Percentiles rank a stretch among this genome's conserved stretches.
Evolutionary conservation across 1,140 invertebrate genomes (phyloP).

Genomic region (Calycopis cecrops): DNA sequence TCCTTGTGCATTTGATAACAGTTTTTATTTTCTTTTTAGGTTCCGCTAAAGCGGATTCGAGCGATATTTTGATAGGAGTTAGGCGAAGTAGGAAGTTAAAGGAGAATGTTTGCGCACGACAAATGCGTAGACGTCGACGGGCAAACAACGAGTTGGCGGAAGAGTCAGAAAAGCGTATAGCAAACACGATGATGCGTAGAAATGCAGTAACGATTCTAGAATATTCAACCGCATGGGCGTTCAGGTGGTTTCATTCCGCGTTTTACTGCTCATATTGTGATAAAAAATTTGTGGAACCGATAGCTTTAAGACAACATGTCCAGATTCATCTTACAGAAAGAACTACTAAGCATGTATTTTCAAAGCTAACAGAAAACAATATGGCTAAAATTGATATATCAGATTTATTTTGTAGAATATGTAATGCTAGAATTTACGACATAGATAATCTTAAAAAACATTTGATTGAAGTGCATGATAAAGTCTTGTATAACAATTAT

Average conservation of each 20-base stretch:
- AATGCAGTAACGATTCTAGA: constrained; percentile 58
- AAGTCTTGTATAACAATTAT: constrained; percentile 35
- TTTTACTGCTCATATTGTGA: constrained; percentile 65
- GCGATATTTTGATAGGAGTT: constrained; percentile 32
- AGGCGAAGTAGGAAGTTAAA: constrained; percentile 56
- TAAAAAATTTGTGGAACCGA: constrained; percentile 42
- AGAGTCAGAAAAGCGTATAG: constrained; percentile 54
- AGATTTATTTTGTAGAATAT: constrained; percentile 53
- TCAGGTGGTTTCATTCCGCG: constrained; percentile 53
- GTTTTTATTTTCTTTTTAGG: constrained; percentile 58
- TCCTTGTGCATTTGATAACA: background rate
- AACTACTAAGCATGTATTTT: constrained; percentile 52
- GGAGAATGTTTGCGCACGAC: constrained; percentile 53
- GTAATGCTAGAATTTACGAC: constrained; percentile 36
- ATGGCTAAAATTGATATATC: constrained; percentile 64
- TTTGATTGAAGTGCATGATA: constrained; percentile 36
- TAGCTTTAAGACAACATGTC: constrained; percentile 43
- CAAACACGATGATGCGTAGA: constrained; percentile 61
- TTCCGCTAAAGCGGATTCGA: constrained; percentile 47
- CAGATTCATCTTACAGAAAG: constrained; percentile 38
- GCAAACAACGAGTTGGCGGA: constrained; percentile 59
- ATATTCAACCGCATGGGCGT: constrained; percentile 61
- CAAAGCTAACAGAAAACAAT: constrained; percentile 67
- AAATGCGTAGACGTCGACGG: constrained; percentile 54
- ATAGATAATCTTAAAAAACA: constrained; percentile 52